These are phyloP conservation scores for Zaprionus africanus DNA, from an alignment of 1,140 invertebrate genomes.

Conservation along the genomic window DNA sequence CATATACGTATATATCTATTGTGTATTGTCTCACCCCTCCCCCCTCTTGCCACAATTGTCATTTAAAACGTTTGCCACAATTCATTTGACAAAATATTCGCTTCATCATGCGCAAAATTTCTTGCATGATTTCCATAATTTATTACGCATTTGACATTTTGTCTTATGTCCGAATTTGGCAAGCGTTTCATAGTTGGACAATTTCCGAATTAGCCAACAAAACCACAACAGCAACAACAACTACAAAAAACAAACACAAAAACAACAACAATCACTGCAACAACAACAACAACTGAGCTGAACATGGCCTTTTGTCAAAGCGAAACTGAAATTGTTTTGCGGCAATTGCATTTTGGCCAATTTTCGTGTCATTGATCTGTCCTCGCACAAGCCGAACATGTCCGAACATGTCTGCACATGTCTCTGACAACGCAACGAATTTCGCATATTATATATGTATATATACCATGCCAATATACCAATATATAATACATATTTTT, in stretches of 20 bases:
- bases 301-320: constrained; percentile 50
- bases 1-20: not conserved
- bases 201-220: constrained; percentile 68
- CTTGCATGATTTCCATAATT: constrained; percentile 39
- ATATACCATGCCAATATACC: not conserved
- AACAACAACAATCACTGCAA: constrained; percentile 22
- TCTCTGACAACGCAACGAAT: constrained; percentile 6
- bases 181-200: constrained; percentile 55
- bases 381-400: constrained; percentile 11
- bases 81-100: constrained; percentile 1
- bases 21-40: not conserved
- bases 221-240: constrained; percentile 40
- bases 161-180: constrained; percentile 68
- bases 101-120: constrained; percentile 5
- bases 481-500: constrained; percentile 13
- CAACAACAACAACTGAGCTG: constrained; percentile 12
- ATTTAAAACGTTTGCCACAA: not conserved
- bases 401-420: constrained; percentile 2
- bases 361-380: constrained; percentile 72
- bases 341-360: constrained; percentile 56
- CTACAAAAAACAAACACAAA: constrained; percentile 22
- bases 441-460: constrained; percentile 12
- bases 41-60: not conserved
- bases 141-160: constrained; percentile 69
- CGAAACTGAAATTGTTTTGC: constrained; percentile 1